Percentiles rank a stretch among this genome's conserved stretches.
Evolutionary conservation across 2,797 vertebrate species (phyloP).

Genomic region (Bucorvus abyssinicus): DNA sequence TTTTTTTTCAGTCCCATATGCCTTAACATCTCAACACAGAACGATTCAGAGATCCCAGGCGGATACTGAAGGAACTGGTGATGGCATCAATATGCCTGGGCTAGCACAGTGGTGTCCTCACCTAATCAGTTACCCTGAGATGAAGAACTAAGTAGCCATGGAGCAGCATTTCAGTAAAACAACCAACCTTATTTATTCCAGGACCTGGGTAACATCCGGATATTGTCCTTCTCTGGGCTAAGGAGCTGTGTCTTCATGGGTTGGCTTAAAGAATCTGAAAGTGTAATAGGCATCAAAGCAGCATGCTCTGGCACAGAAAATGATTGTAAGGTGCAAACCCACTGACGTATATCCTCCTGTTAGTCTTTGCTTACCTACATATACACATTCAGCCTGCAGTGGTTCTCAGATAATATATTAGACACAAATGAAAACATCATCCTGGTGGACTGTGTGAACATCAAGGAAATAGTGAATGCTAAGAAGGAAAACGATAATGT

Average conservation of each 20-base stretch:
- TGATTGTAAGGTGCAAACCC: background rate
- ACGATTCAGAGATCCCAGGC: background rate
- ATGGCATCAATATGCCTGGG: rapidly evolving
- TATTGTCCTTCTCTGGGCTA: background rate
- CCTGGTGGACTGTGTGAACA: background rate
- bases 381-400: background rate
- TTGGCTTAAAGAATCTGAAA: background rate
- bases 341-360: background rate
- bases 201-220: background rate
- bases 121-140: background rate
- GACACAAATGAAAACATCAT: background rate
- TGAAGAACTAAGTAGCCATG: background rate
- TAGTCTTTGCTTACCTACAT: background rate
- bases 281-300: background rate
- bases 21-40: background rate
- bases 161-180: background rate
- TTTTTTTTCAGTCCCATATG: background rate
- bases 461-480: background rate
- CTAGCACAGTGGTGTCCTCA: background rate
- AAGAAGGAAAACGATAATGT: background rate
- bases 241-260: background rate
- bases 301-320: background rate
- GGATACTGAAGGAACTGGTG: background rate
- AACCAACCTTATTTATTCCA: background rate
- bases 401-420: background rate